These are phyloP conservation scores for Cephus cinctus DNA, from an alignment of 1,140 invertebrate genomes.

Conservation along the genomic window DNA sequence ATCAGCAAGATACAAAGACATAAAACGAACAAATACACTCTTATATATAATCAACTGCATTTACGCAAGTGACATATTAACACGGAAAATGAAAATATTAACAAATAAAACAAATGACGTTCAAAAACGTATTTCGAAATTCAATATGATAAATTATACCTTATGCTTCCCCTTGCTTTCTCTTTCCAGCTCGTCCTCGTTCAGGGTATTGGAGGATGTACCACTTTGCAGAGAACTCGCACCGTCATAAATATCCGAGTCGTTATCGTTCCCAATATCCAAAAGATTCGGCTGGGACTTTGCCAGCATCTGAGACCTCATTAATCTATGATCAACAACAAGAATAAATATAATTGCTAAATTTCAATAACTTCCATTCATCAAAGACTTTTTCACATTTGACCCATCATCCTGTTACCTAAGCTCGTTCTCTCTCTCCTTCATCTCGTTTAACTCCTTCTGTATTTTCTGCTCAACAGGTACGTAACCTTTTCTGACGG, in stretches of 20 bases:
- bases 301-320: slow-evolving; percentile 50
- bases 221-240: slow-evolving; percentile 39
- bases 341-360: slow-evolving; percentile 3
- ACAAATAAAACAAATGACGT: not conserved
- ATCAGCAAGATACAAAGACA: not conserved
- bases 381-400: not conserved
- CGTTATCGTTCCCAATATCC: slow-evolving; percentile 45
- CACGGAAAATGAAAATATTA: not conserved
- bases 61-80: not conserved
- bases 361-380: slow-evolving; percentile 1
- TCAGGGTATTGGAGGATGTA: slow-evolving; percentile 38
- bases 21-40: not conserved
- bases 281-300: slow-evolving; percentile 55
- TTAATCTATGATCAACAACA: slow-evolving; percentile 48
- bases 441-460: slow-evolving; percentile 73
- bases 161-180: slow-evolving; percentile 39
- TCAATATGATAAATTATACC: slow-evolving; percentile 35
- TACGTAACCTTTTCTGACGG: slow-evolving; percentile 64
- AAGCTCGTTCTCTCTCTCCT: slow-evolving; percentile 70
- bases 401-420: slow-evolving; percentile 49
- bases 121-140: slow-evolving; percentile 3
- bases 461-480: slow-evolving; percentile 78
- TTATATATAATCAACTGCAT: not conserved
- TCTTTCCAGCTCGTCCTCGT: slow-evolving; percentile 41
- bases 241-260: slow-evolving; percentile 43